Evolutionary conservation across 2,113 vertebrate species (phyloP).

Genomic region (Butastur rufipennis): DNA sequence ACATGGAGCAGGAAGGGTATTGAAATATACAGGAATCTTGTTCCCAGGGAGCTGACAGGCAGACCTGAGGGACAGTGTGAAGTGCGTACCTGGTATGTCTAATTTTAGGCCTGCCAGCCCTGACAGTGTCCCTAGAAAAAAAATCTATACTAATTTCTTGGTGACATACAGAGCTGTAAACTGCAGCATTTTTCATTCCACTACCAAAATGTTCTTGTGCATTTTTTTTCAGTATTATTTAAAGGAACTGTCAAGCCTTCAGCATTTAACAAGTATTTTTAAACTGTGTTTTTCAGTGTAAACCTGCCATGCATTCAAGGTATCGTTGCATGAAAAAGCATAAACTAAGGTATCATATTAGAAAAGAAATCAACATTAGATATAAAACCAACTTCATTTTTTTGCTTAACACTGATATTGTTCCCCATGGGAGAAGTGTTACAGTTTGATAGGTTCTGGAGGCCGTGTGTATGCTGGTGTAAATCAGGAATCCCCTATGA

Average conservation of each 20-base stretch:
- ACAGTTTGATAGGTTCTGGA: not conserved
- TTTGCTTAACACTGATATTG: slow-evolving; percentile 1
- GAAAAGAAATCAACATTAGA: slow-evolving; percentile 32
- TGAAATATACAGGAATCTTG: slow-evolving; percentile 54
- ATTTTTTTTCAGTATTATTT: slow-evolving; percentile 38
- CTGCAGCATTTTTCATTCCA: slow-evolving; percentile 38
- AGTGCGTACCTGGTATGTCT: slow-evolving; percentile 64
- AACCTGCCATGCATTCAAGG: slow-evolving; percentile 10
- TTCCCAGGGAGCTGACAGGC: slow-evolving; percentile 65
- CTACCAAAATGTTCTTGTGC: slow-evolving; percentile 28
- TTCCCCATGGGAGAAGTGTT: not conserved
- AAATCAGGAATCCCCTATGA: slow-evolving; percentile 47
- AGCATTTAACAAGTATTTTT: slow-evolving; percentile 53
- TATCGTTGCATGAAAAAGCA: slow-evolving; percentile 22
- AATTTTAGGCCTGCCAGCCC: slow-evolving; percentile 69
- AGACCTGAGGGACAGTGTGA: slow-evolving; percentile 52
- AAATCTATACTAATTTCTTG: slow-evolving; percentile 67
- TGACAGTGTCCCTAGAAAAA: slow-evolving; percentile 57
- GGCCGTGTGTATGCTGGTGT: not conserved
- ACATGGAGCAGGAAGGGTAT: not conserved
- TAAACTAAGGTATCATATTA: slow-evolving; percentile 2
- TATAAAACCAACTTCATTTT: slow-evolving; percentile 14
- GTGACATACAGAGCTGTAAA: slow-evolving; percentile 48
- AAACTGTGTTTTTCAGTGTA: slow-evolving; percentile 27
- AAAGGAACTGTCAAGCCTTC: slow-evolving; percentile 51